These are phyloP conservation scores for Gambelia wislizenii DNA, from an alignment of 2,797 vertebrate genomes.

Conservation along the genomic window DNA sequence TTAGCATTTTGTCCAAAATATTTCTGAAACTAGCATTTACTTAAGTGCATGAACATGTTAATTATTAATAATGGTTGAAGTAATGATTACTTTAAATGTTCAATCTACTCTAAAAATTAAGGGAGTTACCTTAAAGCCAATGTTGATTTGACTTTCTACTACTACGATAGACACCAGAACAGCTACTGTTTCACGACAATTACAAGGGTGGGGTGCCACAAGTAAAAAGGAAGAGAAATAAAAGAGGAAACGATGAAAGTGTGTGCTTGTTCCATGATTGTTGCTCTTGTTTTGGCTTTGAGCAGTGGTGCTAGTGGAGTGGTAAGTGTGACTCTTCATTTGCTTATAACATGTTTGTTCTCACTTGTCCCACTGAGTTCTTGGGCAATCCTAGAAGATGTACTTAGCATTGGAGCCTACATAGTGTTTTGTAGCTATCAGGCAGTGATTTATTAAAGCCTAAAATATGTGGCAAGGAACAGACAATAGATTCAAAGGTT, in stretches of 20 bases:
- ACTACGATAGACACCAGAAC: neutral
- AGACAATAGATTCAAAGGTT: accelerated
- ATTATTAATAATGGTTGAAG: constrained; percentile 66
- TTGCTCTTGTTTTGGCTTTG: constrained; percentile 61
- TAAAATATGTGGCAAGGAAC: constrained; percentile 1
- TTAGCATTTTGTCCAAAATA: neutral
- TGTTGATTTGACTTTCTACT: constrained; percentile 32
- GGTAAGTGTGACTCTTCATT: constrained; percentile 66
- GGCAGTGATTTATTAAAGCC: neutral
- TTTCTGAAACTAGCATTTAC: constrained; percentile 34
- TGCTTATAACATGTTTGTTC: neutral
- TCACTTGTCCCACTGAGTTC: neutral
- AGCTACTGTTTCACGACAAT: constrained; percentile 34
- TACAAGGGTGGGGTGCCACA: neutral
- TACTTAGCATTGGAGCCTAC: neutral
- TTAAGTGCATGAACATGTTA: constrained; percentile 57
- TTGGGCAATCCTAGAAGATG: neutral
- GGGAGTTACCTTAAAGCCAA: neutral
- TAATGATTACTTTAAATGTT: constrained; percentile 60
- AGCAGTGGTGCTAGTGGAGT: constrained; percentile 43
- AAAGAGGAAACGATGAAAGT: constrained; percentile 61
- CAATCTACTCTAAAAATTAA: constrained; percentile 61
- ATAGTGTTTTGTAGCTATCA: neutral
- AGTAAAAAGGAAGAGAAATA: constrained; percentile 35
- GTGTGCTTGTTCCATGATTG: constrained; percentile 32